Conservation (phyloP, 1,140 invertebrate species). For the Lasioglossum albipes region DNA sequence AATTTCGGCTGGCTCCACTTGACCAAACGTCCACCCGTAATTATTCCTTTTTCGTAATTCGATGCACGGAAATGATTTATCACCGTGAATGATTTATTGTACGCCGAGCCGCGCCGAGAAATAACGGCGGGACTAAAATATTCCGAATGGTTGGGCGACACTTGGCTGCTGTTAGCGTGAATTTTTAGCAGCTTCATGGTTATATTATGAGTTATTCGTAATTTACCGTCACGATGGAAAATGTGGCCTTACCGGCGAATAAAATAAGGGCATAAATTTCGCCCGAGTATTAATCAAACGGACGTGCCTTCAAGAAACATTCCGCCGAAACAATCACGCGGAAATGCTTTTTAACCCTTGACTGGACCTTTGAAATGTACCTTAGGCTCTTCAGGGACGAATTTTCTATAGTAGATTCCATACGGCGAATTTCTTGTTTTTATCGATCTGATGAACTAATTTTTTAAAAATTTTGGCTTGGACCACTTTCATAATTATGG, state of each 20-base stretch:
- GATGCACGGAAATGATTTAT: slow-evolving; percentile 35
- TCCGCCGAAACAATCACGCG: too few relatives aligned
- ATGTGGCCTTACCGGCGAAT: neutral
- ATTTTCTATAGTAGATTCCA: too few relatives aligned
- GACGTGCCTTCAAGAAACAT: too few relatives aligned
- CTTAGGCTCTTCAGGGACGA: too few relatives aligned
- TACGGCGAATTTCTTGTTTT: too few relatives aligned
- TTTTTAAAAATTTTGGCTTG: too few relatives aligned
- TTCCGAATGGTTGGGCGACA: slow-evolving; percentile 6
- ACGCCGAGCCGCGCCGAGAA: neutral
- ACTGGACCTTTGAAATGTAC: too few relatives aligned
- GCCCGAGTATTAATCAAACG: neutral
- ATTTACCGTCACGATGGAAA: neutral
- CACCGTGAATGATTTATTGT: slow-evolving; percentile 35
- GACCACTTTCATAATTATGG: too few relatives aligned
- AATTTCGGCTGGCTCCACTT: slow-evolving; percentile 29
- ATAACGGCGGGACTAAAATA: slow-evolving; percentile 6
- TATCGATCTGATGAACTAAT: too few relatives aligned
- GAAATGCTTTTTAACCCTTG: too few relatives aligned
- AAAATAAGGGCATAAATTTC: neutral
- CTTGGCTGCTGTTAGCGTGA: neutral
- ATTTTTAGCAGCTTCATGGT: slow-evolving; percentile 3
- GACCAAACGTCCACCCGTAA: slow-evolving; percentile 34
- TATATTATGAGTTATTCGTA: slow-evolving; percentile 3
- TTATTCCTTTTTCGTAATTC: slow-evolving; percentile 41